Evolutionary conservation across 2,113 vertebrate genomes (phyloP).

Genomic region (Canis aureus): DNA sequence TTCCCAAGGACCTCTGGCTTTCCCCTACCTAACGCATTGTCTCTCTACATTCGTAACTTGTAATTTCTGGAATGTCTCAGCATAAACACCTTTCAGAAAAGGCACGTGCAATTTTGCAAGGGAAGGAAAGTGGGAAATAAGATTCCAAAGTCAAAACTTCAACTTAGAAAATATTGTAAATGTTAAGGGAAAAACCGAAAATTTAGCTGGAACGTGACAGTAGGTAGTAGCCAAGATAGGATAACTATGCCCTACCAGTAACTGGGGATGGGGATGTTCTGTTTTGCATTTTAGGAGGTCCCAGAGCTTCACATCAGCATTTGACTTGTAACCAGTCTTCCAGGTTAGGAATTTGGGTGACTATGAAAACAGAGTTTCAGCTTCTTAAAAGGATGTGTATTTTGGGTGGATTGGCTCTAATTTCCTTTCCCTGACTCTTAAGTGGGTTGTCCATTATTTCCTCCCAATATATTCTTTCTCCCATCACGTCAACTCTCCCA

Average conservation of each 20-base stretch:
- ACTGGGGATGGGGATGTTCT: accelerated
- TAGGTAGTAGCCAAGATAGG: neutral
- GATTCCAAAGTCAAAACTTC: constrained; percentile 8
- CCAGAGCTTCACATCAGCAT: neutral
- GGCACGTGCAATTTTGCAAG: neutral
- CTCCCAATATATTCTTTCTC: neutral
- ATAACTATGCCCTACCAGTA: too few relatives aligned
- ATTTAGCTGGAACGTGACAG: neutral
- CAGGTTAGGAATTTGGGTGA: neutral
- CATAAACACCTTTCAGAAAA: neutral
- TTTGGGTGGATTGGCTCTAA: neutral
- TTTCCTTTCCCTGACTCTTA: neutral
- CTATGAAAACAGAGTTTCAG: neutral
- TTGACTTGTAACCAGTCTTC: neutral
- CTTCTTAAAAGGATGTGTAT: neutral
- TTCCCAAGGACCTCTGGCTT: neutral
- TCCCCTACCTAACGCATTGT: neutral
- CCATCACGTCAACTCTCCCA: constrained; percentile 28
- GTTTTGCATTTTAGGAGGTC: neutral
- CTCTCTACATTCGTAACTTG: neutral
- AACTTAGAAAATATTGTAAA: constrained; percentile 24
- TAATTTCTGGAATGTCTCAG: constrained; percentile 19
- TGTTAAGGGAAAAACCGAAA: neutral
- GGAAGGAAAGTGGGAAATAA: neutral
- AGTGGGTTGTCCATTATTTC: neutral